A percentile compares a stretch with the other conserved stretches of the same genome.
These are phyloP conservation scores for Sceliomorpha sp. DNA, from an alignment of 2,888 invertebrate species.

Conservation along the genomic window DNA sequence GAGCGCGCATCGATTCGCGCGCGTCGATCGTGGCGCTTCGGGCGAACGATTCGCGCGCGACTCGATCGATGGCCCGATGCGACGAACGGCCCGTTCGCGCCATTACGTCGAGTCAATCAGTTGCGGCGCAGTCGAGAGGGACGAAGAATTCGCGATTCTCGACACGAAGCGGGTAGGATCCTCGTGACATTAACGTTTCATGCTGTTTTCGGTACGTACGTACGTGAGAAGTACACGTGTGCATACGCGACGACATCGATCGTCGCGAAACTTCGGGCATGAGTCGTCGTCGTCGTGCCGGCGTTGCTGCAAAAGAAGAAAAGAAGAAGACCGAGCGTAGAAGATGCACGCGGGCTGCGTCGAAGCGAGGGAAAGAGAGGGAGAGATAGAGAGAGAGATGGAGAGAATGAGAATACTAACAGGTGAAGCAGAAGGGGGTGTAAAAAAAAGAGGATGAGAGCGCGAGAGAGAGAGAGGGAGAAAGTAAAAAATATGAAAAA, in stretches of 20 bases:
- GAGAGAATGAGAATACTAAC: constrained; percentile 34
- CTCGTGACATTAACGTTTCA: constrained; percentile 71
- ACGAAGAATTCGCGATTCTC: constrained; percentile 64
- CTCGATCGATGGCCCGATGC: constrained; percentile 41
- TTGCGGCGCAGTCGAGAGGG: constrained; percentile 27
- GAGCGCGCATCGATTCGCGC: too few species aligned
- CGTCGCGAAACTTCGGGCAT: constrained; percentile 52
- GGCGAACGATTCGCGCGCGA: constrained; percentile 17
- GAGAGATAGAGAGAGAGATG: constrained; percentile 26
- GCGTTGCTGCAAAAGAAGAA: too few species aligned
- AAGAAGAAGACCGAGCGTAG: constrained; percentile 34
- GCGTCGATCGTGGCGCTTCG: too few species aligned
- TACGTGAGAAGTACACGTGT: constrained; percentile 44
- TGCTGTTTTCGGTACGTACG: constrained; percentile 61
- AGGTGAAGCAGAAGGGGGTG: constrained; percentile 24
- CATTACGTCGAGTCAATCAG: constrained; percentile 50
- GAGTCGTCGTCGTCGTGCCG: too few species aligned
- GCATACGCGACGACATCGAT: constrained; percentile 66
- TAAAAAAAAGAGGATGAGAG: constrained; percentile 33
- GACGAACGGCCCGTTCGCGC: constrained; percentile 48
- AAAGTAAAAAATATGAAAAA: constrained; percentile 24
- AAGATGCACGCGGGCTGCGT: too few species aligned
- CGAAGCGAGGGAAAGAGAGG: constrained; percentile 17
- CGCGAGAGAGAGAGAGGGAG: constrained; percentile 25
- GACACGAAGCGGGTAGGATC: constrained; percentile 64